Conservation (phyloP, 2,888 invertebrate species). For the Neelides folsomi region DNA sequence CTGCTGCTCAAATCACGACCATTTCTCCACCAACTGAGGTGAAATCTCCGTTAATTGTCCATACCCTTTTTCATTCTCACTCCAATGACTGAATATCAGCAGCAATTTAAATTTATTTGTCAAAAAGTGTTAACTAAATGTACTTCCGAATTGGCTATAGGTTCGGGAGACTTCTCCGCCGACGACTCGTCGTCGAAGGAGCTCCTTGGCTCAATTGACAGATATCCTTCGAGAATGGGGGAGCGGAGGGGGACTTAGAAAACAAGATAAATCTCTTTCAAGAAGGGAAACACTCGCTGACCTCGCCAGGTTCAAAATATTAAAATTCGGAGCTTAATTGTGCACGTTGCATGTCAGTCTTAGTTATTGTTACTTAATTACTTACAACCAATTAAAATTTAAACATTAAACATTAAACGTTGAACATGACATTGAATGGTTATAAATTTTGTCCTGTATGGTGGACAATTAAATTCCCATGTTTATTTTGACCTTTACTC, state of each 20-base stretch:
- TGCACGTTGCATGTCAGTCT: conserved; percentile 49
- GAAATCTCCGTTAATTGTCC: not conserved
- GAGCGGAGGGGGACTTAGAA: conserved; percentile 33
- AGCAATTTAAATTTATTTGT: no score
- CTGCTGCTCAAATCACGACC: conserved; percentile 76
- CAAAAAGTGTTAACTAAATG: no score
- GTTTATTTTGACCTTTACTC: no score
- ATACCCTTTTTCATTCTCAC: no score
- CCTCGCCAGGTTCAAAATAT: conserved; percentile 54
- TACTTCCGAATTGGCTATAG: conserved; percentile 12
- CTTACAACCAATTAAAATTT: no score
- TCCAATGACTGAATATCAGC: no score
- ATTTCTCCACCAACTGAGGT: conserved; percentile 62
- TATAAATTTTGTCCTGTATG: no score
- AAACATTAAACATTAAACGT: no score
- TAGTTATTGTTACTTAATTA: no score
- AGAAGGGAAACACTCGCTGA: conserved; percentile 78
- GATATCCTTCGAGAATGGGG: conserved; percentile 81
- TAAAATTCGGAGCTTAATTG: conserved; percentile 38
- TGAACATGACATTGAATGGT: no score
- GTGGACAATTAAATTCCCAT: no score
- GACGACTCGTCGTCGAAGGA: conserved; percentile 57
- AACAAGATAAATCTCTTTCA: conserved; percentile 32
- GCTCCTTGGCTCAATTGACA: conserved; percentile 74
- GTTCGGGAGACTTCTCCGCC: conserved; percentile 41